Evolutionary conservation across 2,113 vertebrate genomes (phyloP).

Genomic region (Oceanites oceanicus): DNA sequence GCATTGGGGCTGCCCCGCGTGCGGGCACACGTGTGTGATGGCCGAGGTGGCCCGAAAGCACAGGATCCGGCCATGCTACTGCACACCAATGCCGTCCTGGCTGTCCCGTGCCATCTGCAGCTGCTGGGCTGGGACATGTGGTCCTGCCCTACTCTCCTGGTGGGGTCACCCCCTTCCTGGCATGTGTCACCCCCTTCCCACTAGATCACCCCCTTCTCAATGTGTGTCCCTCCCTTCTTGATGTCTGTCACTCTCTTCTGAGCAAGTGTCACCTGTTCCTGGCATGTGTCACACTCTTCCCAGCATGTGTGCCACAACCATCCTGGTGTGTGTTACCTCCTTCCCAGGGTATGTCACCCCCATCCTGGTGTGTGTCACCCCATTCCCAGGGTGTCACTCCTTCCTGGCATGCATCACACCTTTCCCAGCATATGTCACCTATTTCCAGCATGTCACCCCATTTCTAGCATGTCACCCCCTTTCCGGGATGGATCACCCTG

Average conservation of each 20-base stretch:
- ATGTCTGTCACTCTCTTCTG: not conserved
- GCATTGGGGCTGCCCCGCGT: rapidly evolving
- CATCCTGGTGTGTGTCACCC: not conserved
- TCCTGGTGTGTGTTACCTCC: not conserved
- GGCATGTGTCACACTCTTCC: not conserved
- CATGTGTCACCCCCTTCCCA: not conserved
- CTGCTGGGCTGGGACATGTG: not conserved
- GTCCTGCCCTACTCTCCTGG: not conserved
- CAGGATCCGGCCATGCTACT: not conserved
- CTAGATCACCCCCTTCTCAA: not conserved
- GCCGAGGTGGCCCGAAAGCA: not conserved
- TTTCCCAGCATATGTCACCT: not conserved
- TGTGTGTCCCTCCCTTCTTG: not conserved
- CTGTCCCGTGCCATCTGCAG: not conserved
- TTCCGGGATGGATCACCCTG: not conserved
- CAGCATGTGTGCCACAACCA: not conserved
- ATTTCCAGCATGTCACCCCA: not conserved
- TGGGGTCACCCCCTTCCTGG: not conserved
- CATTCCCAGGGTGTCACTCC: not conserved
- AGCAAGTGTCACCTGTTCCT: not conserved
- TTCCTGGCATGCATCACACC: not conserved
- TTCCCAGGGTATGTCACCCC: not conserved
- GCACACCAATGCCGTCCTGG: not conserved
- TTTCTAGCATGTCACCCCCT: not conserved
- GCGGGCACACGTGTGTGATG: rapidly evolving